phyloP scores from a whole-genome alignment of 1,140 invertebrate genomes.

The Drosophila kohkoa region DNA sequence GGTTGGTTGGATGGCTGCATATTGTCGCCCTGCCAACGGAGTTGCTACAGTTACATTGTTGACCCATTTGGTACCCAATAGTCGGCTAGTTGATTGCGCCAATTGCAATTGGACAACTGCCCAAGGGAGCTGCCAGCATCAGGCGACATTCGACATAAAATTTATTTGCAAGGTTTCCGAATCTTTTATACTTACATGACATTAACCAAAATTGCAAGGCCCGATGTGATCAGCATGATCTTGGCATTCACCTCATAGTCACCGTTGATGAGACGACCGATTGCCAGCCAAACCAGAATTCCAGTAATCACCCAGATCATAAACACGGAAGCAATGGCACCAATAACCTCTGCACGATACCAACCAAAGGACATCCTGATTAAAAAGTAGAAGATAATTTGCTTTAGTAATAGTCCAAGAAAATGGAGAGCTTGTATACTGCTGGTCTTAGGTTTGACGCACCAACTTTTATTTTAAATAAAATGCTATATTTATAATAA shows the following conservation, averaged over 20 bases:
- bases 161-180: constrained; percentile 5
- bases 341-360: constrained; percentile 98
- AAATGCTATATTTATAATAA: too few relatives aligned
- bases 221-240: constrained; percentile 98
- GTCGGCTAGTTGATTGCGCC: constrained; percentile 76
- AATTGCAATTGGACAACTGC: constrained; percentile 81
- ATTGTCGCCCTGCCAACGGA: constrained; percentile 25
- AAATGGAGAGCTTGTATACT: too few relatives aligned
- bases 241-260: constrained; percentile 94
- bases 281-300: constrained; percentile 96
- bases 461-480: too few relatives aligned
- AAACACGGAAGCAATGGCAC: constrained; percentile 97
- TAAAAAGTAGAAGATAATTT: not conserved
- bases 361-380: constrained; percentile 92
- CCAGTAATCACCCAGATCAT: constrained; percentile 99
- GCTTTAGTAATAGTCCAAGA: too few relatives aligned
- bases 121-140: constrained; percentile 62
- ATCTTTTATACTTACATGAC: constrained; percentile 91
- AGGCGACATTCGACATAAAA: constrained; percentile 29
- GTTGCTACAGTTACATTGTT: constrained; percentile 56
- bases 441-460: too few relatives aligned
- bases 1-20: constrained; percentile 16
- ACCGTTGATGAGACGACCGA: constrained; percentile 92
- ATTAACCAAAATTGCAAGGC: constrained; percentile 96
- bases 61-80: constrained; percentile 70